Conservation (phyloP, 2,113 vertebrate species). For the Proteles cristata region DNA sequence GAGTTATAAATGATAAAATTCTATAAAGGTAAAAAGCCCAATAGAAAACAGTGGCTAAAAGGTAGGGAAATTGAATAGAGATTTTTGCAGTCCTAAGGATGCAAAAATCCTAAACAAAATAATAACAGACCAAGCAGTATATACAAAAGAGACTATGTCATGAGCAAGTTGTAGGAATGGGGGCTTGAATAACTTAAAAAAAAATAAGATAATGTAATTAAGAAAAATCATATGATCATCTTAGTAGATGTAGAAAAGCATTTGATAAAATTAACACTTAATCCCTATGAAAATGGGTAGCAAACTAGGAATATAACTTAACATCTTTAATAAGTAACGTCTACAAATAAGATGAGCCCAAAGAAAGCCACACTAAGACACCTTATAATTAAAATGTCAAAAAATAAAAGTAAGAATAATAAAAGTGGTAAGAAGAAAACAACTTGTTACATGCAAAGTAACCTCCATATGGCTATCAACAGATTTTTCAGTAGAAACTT, state of each 20-base stretch:
- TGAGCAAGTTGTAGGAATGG: neutral
- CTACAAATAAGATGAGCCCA: neutral
- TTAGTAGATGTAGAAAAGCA: neutral
- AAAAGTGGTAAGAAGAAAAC: neutral
- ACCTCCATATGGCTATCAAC: neutral
- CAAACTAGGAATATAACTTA: neutral
- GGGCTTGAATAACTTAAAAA: neutral
- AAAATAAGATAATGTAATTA: neutral
- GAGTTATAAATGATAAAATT: slow-evolving; percentile 27
- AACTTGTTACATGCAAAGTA: neutral
- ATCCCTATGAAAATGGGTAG: neutral
- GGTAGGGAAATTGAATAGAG: neutral
- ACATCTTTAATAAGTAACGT: neutral
- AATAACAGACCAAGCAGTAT: neutral
- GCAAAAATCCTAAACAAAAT: neutral
- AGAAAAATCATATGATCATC: neutral
- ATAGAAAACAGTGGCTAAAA: neutral
- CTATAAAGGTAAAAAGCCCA: neutral
- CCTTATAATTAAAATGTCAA: neutral
- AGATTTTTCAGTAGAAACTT: neutral
- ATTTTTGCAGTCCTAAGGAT: neutral
- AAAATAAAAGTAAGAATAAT: neutral
- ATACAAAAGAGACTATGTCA: neutral
- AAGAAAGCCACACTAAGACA: neutral
- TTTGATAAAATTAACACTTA: slow-evolving; percentile 6